Evolutionary conservation across 2,113 vertebrate species (phyloP), one percentile per base, ranked within the genome.

Genomic region (Cyanoderma ruficeps): DNA sequence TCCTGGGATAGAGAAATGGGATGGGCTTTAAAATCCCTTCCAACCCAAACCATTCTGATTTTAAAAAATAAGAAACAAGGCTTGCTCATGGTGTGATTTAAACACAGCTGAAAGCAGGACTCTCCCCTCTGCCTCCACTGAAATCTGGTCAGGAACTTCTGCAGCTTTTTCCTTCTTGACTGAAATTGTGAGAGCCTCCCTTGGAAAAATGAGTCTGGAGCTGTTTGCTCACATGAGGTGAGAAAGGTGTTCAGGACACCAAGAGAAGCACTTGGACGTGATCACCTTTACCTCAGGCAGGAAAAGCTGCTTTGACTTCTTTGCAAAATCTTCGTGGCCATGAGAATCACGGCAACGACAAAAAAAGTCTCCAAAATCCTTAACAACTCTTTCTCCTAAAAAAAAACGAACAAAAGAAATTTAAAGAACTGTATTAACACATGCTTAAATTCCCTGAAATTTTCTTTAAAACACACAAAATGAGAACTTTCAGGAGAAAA

Each of bases 261-360:
- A 14, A 7, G 20, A 57, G 7, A 23, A 46, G 9, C 1, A 15
- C 15, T 31, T 61, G 37, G 25, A 44, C 35, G 15, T 0, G 9
- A 18, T 65, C 19, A 20, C 8, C 44, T 69, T 52, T 13, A 19
- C 6, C 61, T 84, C 42, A 35, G 22, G 4, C 55, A 86, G 59
- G 28, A 56, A 47, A 68, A 86, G 4, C 10, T 75, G 8, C 27
- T 63, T 41, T 53, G 46, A 28, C 6, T 49, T 31, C 37, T 79
- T 28, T 11, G 8, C 11, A 41, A 78, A 63, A 59, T 2, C 1
- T 25, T 70, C 17, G 17, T 3, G 10, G 61, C 6, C 25, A 33
- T 0, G 0, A 53, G 14, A 0, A 7, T 27, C 17, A 42, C 0
- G 31, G 22, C 13, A 20, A 57, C 4, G 41, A 50, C 5, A 9